Evolutionary conservation across 2,797 vertebrate species (phyloP).

Genomic region (Sphaeramia orbicularis): DNA sequence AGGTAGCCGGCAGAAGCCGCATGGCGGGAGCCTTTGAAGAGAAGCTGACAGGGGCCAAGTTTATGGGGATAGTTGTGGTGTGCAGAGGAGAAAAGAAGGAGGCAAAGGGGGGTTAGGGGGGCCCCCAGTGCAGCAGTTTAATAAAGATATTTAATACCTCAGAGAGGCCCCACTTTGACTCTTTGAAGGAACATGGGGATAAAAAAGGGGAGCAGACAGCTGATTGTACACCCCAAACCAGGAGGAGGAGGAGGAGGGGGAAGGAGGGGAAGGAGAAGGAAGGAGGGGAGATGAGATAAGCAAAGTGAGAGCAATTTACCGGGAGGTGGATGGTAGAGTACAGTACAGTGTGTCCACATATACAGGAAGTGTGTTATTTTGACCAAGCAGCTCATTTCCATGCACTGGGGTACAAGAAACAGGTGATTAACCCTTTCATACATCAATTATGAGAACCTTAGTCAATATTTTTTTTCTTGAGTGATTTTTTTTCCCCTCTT

Average conservation of each 20-base stretch:
- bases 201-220: constrained; percentile 61
- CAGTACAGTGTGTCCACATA: constrained; percentile 1
- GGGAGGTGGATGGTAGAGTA: background rate
- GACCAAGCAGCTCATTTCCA: background rate
- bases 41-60: constrained; percentile 62
- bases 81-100: constrained; percentile 61
- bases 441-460: no score
- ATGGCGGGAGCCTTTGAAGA: constrained; percentile 79
- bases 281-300: constrained; percentile 31
- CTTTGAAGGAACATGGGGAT: constrained; percentile 72
- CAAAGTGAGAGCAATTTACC: background rate
- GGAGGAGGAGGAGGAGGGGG: constrained; percentile 10
- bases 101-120: constrained; percentile 40
- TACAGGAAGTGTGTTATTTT: background rate
- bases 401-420: background rate
- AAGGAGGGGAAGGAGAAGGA: constrained; percentile 3
- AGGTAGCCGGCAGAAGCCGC: constrained; percentile 79
- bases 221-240: constrained; percentile 59
- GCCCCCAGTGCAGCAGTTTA: constrained; percentile 73
- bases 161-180: constrained; percentile 75
- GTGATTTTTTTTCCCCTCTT: no score
- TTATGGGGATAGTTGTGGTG: constrained; percentile 68
- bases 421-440: no score
- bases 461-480: no score
- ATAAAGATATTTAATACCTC: constrained; percentile 86